Percentiles rank a stretch among this genome's conserved stretches.
phyloP scores from a whole-genome alignment of 2,113 vertebrate genomes.

The Sapajus apella region DNA sequence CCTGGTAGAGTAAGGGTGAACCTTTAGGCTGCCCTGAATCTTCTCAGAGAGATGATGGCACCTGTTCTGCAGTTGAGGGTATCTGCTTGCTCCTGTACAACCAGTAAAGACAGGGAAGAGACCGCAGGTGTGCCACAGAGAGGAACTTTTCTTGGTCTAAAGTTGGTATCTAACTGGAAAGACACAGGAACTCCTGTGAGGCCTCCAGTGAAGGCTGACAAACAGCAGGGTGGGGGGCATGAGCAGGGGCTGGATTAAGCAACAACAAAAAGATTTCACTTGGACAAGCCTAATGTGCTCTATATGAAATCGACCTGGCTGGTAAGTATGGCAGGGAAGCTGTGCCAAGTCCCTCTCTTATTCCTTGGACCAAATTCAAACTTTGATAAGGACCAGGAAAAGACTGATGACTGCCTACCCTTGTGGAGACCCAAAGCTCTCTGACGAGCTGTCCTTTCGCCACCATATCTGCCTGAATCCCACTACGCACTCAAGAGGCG shows the following conservation, averaged over 20 bases:
- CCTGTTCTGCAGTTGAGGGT: background rate
- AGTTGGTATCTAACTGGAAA: background rate
- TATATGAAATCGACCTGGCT: no score
- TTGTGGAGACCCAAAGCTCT: background rate
- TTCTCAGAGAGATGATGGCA: background rate
- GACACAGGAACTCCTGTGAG: background rate
- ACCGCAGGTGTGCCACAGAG: background rate
- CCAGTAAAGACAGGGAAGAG: no score
- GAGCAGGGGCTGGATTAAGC: no score
- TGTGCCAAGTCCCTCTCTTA: fast-evolving
- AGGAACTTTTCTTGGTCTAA: background rate
- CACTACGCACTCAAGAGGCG: background rate
- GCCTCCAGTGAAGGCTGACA: background rate
- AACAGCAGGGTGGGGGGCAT: fast-evolving
- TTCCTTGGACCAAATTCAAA: background rate
- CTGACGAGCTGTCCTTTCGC: background rate
- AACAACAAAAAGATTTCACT: background rate
- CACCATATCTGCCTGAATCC: background rate
- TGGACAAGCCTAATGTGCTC: background rate
- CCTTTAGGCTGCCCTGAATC: background rate
- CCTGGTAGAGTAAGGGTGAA: background rate
- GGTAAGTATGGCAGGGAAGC: fast-evolving
- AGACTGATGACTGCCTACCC: no score
- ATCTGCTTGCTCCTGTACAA: background rate
- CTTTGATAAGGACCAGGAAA: fast-evolving